Conservation (phyloP, 2,888 invertebrate species). For the Lissocephala sabroskyi region DNA sequence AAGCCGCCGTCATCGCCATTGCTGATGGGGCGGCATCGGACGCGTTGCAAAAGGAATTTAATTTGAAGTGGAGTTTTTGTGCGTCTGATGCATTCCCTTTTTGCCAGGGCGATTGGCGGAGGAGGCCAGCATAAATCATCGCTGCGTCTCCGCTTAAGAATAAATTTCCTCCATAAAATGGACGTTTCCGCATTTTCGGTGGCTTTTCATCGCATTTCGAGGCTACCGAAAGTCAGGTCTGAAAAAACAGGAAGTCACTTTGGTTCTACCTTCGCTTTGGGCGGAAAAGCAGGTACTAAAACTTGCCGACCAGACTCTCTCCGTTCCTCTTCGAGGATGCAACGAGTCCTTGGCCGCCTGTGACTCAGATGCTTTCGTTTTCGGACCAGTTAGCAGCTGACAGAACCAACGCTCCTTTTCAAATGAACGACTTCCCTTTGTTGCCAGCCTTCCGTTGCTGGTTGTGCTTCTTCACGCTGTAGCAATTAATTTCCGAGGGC, state of each 20-base stretch:
- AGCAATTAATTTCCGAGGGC: conserved; percentile 43
- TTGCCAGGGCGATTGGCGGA: too few species aligned
- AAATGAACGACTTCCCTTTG: background rate
- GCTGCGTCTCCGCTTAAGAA: conserved; percentile 61
- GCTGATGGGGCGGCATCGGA: background rate
- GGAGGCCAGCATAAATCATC: conserved; percentile 67
- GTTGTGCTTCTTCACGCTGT: background rate
- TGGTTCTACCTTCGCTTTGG: conserved; percentile 36
- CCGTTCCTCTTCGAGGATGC: background rate
- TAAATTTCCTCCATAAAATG: conserved; percentile 68
- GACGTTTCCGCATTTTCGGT: conserved; percentile 62
- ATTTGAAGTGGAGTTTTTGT: conserved; percentile 27
- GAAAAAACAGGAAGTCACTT: conserved; percentile 56
- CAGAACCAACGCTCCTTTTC: too few species aligned
- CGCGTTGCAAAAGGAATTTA: conserved; percentile 31
- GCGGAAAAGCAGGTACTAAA: conserved; percentile 50
- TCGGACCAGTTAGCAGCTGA: conserved; percentile 37
- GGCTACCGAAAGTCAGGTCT: conserved; percentile 5
- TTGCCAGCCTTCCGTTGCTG: background rate
- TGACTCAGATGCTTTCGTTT: conserved; percentile 22
- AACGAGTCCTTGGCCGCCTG: background rate
- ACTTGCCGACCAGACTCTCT: conserved; percentile 8
- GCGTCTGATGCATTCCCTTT: too few species aligned
- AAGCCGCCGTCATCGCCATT: conserved; percentile 1
- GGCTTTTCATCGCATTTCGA: conserved; percentile 9